Conservation (phyloP, 2,797 vertebrate species). For the Oryzias dopingdopingensis region DNA sequence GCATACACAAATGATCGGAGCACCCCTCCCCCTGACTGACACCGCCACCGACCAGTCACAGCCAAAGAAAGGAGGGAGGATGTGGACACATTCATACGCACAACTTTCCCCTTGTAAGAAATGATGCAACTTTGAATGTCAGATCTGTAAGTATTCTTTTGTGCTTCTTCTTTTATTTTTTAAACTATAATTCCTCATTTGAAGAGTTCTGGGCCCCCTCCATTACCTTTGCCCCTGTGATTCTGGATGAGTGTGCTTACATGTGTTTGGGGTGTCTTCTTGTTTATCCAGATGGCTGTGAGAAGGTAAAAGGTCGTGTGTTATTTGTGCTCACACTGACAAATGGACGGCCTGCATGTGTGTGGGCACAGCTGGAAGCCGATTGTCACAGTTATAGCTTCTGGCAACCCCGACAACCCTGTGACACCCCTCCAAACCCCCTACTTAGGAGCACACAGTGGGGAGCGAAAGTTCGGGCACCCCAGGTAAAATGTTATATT, state of each 20-base stretch:
- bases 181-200: neutral
- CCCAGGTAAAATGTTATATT: too few relatives aligned
- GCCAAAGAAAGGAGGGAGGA: constrained; percentile 62
- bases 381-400: constrained; percentile 23
- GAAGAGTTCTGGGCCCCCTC: constrained; percentile 12
- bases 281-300: constrained; percentile 56
- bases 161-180: neutral
- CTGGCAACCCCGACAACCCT: neutral
- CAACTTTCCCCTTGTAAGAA: constrained; percentile 58
- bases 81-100: constrained; percentile 37
- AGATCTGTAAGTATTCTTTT: constrained; percentile 27
- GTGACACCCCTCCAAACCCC: too few relatives aligned
- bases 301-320: constrained; percentile 50
- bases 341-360: constrained; percentile 46
- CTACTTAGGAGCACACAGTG: too few relatives aligned
- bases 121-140: constrained; percentile 50
- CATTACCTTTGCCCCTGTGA: constrained; percentile 8
- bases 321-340: constrained; percentile 49
- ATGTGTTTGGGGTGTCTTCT: constrained; percentile 36
- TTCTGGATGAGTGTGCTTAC: constrained; percentile 39
- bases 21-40: constrained; percentile 75
- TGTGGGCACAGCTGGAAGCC: constrained; percentile 44
- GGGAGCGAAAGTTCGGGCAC: too few relatives aligned
- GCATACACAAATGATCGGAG: constrained; percentile 70
- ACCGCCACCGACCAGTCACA: constrained; percentile 69